Evolutionary conservation across 2,888 invertebrate genomes (phyloP).

Genomic region (Iphiclides podalirius): DNA sequence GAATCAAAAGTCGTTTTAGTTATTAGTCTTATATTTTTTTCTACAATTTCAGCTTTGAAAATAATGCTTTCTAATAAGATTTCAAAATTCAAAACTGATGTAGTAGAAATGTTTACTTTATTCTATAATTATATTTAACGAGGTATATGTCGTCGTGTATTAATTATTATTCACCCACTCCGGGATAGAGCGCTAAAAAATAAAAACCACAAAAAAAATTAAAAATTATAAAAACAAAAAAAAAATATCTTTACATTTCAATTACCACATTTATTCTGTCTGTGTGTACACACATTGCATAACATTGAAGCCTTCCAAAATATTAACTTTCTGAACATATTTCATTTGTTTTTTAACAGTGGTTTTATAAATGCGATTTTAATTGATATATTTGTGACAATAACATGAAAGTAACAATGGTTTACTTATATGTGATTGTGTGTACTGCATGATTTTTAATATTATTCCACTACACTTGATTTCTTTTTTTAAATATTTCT

Average conservation of each 20-base stretch:
- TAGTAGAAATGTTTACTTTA: slow-evolving; percentile 48
- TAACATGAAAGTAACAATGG: too few relatives aligned
- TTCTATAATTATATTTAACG: slow-evolving; percentile 49
- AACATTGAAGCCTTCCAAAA: slow-evolving; percentile 1
- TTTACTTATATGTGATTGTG: slow-evolving; percentile 10
- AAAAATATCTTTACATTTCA: slow-evolving; percentile 52
- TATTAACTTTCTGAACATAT: background rate
- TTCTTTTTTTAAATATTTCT: slow-evolving; percentile 25
- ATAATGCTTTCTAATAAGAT: slow-evolving; percentile 34
- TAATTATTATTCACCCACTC: slow-evolving; percentile 55
- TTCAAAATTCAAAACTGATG: slow-evolving; percentile 47
- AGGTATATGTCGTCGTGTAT: slow-evolving; percentile 69
- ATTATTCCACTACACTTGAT: slow-evolving; percentile 8
- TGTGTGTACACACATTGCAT: slow-evolving; percentile 24
- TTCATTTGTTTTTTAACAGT: background rate
- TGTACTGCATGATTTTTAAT: slow-evolving; percentile 8
- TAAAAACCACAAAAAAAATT: slow-evolving; percentile 40
- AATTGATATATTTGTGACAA: background rate
- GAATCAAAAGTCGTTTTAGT: slow-evolving; percentile 38
- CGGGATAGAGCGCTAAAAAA: slow-evolving; percentile 64
- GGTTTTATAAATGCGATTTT: background rate
- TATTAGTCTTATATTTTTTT: slow-evolving; percentile 38
- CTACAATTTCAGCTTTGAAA: slow-evolving; percentile 60
- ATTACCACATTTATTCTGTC: slow-evolving; percentile 36
- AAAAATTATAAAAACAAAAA: slow-evolving; percentile 36